Conservation (phyloP, 2,888 invertebrate species). For the Anodontia alba region DNA sequence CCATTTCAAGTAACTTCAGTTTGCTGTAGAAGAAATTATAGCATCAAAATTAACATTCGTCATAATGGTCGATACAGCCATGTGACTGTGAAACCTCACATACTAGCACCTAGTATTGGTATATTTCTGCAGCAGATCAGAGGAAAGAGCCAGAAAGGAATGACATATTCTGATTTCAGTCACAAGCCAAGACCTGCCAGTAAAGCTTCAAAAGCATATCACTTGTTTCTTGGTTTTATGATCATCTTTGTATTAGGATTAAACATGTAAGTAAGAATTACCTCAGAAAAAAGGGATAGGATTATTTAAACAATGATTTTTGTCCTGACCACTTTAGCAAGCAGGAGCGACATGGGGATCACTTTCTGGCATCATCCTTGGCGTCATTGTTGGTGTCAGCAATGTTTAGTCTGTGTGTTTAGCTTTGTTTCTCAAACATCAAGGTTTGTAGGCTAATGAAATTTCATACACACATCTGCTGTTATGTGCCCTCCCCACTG, state of each 20-base stretch:
- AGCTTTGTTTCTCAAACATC: too few relatives aligned
- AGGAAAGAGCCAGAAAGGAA: background rate
- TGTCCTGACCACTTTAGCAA: too few relatives aligned
- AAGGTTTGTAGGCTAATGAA: too few relatives aligned
- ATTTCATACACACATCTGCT: too few relatives aligned
- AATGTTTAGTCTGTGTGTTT: too few relatives aligned
- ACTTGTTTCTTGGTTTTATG: background rate
- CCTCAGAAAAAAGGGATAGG: too few relatives aligned
- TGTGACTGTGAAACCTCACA: constrained; percentile 28
- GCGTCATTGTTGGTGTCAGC: too few relatives aligned
- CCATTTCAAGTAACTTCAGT: background rate
- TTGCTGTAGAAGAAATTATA: background rate
- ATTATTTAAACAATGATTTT: too few relatives aligned
- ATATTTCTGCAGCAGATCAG: background rate
- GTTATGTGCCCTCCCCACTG: too few relatives aligned
- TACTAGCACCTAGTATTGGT: background rate
- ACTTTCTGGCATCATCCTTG: too few relatives aligned
- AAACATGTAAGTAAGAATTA: constrained; percentile 3
- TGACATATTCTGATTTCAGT: constrained; percentile 41
- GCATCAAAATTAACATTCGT: constrained; percentile 33
- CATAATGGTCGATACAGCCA: constrained; percentile 40
- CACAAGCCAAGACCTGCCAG: constrained; percentile 18
- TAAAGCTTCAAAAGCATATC: background rate
- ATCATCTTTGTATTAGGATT: background rate
- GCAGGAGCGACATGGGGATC: too few relatives aligned